Base-by-base conservation (phyloP, 2,797 vertebrate genomes). In the Halcyon badia region DNA sequence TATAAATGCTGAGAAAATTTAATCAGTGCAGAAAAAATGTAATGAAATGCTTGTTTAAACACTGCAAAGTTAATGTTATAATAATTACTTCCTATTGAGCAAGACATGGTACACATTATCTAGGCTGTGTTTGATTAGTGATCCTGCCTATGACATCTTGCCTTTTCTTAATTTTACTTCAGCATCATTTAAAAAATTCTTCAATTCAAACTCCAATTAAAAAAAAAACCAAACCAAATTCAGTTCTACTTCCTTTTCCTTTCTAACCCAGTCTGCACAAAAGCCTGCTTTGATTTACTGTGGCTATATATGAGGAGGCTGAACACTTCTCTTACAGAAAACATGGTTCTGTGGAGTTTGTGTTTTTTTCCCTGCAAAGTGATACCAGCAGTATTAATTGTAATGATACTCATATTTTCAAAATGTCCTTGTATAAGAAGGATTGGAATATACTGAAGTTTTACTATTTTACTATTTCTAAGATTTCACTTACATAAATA, bases 41-140 rank as follows among this genome's bases (percentile, higher is more conserved):
- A 98, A 98, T 98, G 97, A 98, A 98, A 98, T 98, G 87, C 97
- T 98, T 98, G 97, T 98, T 98, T 98, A 98, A 98, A 98, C 97
- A 97, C 97, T 97, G 97, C 97, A 97, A 97, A 98, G 96, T 94
- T 98, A 97, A 98, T 97, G 97, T 94, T 98, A 93, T 96, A 98
- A 97, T 98, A 98, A 98, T 98, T 98, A 96, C 95, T 98, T 98
- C 94, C 98, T 96, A 97, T 91, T 93, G 96, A 97, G 94, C 88
- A 95, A 97, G 96, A 93, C 71, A 60, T 95, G 78, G 70, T 96
- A 87, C 91, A 75, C 89, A 96, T 97, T 97, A 97, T 80, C 81
- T 95, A 94, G 91, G 69, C 87, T 97, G 70, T 98, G 93, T 98
- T 97, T 98, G 97, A 97, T 98, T 98, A 97, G 97, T 97, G 93